Base-by-base conservation (phyloP, 2,888 invertebrate genomes). In the Caenorhabditis japonica region DNA sequence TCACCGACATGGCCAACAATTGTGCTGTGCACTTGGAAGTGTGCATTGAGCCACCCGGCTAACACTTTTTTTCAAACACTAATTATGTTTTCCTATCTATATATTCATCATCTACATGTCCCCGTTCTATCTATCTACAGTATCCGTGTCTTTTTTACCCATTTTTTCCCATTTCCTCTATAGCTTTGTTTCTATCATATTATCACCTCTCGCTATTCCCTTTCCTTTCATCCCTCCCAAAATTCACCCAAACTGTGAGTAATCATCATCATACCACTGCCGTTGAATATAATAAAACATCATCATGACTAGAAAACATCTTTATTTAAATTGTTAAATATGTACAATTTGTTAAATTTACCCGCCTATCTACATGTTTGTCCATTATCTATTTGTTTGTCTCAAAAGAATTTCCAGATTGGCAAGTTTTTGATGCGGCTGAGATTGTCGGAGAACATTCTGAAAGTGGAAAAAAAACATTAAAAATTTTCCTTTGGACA, bases 221-320 rank as follows among this genome's bases (percentile, higher is more conserved):
- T 30, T 23, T 7, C 30, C 46, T 10, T 23, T n/a, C 44, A 4
- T 21, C 44, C n/a, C 12, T 21, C 44, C 17, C 44, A 4, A n/a
- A 21, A 19, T 43, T 23, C 23, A 19, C 19, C 46, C 46, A 2
- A 17, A n/a, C n/a, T 64, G 64, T 64, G 55, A 64, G 56, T 64
- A 64, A 56, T 64, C 55, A 64, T 56, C 56, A 62, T 53, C n/a
- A 23, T 41, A 10, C 2, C 13, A 4, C 23, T 47, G 23, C 46
- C 43, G 33, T 49, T 56, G 49, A 64, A 56, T 64, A 64, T 64
- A 64, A 56, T 64, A 64, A 64, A 64, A 64, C 49, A 47, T 56
- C 53, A 62, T 62, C 62, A 47, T 23, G 47, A 33, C n/a, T 30
- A n/a, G n/a, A n/a, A 36, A 38, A 30, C 30, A 10, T 5, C 7